A percentile compares a stretch with the other conserved stretches of the same genome.
These are phyloP conservation scores for Myotis brandtii DNA, from an alignment of 2,113 vertebrate species.

Conservation along the genomic window DNA sequence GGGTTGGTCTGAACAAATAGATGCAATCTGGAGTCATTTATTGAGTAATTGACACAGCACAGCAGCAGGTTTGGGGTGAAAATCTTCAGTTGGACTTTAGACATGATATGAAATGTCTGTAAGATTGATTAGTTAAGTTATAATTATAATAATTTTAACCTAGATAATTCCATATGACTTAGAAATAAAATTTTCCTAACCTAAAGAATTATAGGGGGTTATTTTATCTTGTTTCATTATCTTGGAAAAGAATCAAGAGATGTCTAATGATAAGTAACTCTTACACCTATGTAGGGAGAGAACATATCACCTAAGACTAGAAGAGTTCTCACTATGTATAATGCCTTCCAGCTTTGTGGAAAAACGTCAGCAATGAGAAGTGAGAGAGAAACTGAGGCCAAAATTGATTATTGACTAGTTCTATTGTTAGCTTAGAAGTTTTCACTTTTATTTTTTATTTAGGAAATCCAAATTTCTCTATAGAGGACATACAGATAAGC, in stretches of 20 bases:
- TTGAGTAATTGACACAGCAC: neutral
- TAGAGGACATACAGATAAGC: no score
- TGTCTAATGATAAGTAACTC: neutral
- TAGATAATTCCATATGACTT: neutral
- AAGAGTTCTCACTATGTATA: neutral
- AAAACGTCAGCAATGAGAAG: neutral
- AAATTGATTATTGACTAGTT: neutral
- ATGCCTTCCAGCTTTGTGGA: neutral
- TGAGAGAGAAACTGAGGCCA: neutral
- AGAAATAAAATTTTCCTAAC: neutral
- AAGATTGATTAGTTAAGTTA: neutral
- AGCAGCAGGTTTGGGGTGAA: neutral
- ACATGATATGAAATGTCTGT: neutral
- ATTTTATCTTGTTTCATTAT: neutral
- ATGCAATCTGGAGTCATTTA: neutral
- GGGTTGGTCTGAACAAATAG: neutral
- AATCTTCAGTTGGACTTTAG: neutral
- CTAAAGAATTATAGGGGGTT: neutral
- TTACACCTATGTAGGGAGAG: neutral
- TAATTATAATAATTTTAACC: neutral
- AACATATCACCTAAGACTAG: neutral
- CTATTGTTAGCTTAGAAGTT: neutral
- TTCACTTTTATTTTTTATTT: neutral
- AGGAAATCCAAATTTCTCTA: no score
- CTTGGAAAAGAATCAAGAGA: neutral